Base-by-base conservation (phyloP, 2,113 vertebrate genomes). In the Motacilla alba region DNA sequence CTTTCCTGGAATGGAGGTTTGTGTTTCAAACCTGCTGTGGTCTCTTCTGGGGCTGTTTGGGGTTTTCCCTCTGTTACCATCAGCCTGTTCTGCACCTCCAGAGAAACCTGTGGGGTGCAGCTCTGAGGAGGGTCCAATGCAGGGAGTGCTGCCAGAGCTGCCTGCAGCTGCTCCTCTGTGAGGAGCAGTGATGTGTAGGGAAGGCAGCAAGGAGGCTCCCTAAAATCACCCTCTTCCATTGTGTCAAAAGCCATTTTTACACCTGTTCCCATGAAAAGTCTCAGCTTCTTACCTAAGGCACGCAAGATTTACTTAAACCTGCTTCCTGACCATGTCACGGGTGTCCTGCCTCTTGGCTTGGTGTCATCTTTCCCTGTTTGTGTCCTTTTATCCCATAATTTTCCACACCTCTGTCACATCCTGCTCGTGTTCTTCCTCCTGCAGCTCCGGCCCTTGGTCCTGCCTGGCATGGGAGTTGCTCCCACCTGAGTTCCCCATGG, bases 381-480 rank as follows among this genome's bases (percentile, higher is more conserved):
- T 72, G 10, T 17, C 58, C 30, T n/a, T 82, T 35, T 24, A 20
- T 3, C 7, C 22, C 5, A 2, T 3, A 8, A 20, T 52, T 80
- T 50, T 41, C 59, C 60, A 13, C 4, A 5, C 8, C 18, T 50
- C 30, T 80, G n/a, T 23, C 73, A 2, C 9, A 1, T 2, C 1
- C 28, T 6, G 24, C 67, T 67, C 5, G 0, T 26, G 55, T 23
- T 12, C 67, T 63, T 26, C 62, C 62, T 60, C 30, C 70, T 23
- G 28, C 82, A 58, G 63, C 63, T 84, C 87, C 26, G 27, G n/a
- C 83, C 39, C 43, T 13, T 22, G 68, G 5, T 55, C 74, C 73
- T 47, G n/a, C 62, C 81, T 50, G 0, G 0, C 5, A 1, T 31
- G 11, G 37, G 15, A 28, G 21, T 10, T 27, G 18, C 26, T 77